These are phyloP conservation scores for Tetragonula carbonaria DNA, from an alignment of 2,888 invertebrate species.

Conservation along the genomic window DNA sequence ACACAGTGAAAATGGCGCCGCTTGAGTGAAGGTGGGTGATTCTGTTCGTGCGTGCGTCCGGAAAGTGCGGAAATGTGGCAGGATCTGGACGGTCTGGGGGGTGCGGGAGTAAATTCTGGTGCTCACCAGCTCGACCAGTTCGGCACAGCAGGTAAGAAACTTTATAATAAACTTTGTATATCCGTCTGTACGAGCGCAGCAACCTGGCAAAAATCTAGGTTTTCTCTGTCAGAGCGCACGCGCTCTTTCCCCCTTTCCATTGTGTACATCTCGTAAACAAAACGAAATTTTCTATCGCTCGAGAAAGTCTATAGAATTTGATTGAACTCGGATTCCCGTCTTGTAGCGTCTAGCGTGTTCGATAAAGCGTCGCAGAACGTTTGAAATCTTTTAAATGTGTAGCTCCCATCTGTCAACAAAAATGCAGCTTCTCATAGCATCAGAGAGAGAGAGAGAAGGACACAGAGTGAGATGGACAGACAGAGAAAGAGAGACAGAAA, in stretches of 20 bases:
- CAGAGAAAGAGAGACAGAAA: neutral
- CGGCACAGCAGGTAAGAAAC: slow-evolving; percentile 78
- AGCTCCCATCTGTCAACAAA: slow-evolving; percentile 48
- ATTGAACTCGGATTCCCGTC: neutral
- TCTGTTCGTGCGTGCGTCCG: slow-evolving; percentile 70
- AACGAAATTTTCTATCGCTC: slow-evolving; percentile 43
- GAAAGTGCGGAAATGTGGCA: slow-evolving; percentile 81
- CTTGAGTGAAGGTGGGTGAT: slow-evolving; percentile 77
- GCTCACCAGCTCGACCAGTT: slow-evolving; percentile 82
- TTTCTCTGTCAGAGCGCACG: slow-evolving; percentile 64
- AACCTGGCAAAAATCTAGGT: slow-evolving; percentile 52
- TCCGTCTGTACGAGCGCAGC: slow-evolving; percentile 5
- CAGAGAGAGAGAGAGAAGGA: neutral
- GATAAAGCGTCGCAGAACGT: neutral
- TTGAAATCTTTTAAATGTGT: neutral
- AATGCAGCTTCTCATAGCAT: slow-evolving; percentile 25
- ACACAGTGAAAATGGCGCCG: slow-evolving; percentile 81
- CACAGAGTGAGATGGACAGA: neutral
- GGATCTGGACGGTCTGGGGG: slow-evolving; percentile 79
- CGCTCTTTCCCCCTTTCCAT: slow-evolving; percentile 49
- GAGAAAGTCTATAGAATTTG: neutral
- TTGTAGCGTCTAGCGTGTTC: neutral
- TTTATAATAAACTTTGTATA: neutral
- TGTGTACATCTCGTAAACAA: slow-evolving; percentile 67
- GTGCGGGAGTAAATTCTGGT: slow-evolving; percentile 79